Evolutionary conservation across 2,113 vertebrate genomes (phyloP).

Genomic region (Sapayoa aenigma): DNA sequence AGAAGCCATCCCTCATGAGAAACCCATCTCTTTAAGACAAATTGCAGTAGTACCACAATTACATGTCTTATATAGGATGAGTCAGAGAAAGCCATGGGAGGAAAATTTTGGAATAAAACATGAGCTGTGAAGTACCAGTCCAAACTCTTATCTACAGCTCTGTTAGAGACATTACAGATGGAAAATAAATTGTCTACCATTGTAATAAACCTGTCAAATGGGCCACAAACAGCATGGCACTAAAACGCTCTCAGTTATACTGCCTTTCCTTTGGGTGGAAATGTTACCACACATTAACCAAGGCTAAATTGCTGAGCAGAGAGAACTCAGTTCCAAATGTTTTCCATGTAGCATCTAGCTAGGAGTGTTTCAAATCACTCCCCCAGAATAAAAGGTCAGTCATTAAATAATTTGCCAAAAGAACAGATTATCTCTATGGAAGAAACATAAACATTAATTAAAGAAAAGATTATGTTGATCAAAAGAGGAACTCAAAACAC

Average conservation of each 20-base stretch:
- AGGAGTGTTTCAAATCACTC: neutral
- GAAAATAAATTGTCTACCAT: neutral
- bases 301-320: conserved; percentile 6
- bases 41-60: neutral
- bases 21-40: neutral
- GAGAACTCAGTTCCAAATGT: neutral
- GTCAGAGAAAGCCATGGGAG: neutral
- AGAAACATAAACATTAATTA: conserved; percentile 14
- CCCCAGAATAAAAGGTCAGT: neutral
- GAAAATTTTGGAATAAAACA: neutral
- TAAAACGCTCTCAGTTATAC: neutral
- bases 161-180: neutral
- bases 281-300: neutral
- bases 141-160: neutral
- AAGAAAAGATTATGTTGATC: neutral
- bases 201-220: neutral
- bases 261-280: neutral
- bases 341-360: neutral
- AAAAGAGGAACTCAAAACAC: neutral
- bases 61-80: neutral
- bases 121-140: neutral
- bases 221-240: neutral
- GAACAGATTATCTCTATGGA: neutral
- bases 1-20: neutral
- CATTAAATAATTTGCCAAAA: conserved; percentile 27